phyloP scores from a whole-genome alignment of 2,888 invertebrate genomes.

The Temnothorax ravouxi region DNA sequence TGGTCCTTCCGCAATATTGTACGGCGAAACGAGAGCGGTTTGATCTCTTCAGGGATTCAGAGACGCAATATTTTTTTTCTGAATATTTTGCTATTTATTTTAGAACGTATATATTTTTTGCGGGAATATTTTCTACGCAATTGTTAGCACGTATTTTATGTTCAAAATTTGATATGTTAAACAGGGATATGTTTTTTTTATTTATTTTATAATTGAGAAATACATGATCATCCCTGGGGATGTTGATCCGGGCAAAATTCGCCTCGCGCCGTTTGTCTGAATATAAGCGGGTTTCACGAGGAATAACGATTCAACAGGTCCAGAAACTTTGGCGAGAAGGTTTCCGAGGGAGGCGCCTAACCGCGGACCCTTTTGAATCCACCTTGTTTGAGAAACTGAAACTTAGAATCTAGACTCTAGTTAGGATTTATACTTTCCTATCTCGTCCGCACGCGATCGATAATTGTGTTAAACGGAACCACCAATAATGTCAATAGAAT shows the following conservation, averaged over 20 bases:
- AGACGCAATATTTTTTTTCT: not conserved
- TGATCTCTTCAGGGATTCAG: conserved; percentile 1
- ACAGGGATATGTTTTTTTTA: not conserved
- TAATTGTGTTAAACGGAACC: not conserved
- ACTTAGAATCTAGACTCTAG: conserved; percentile 33
- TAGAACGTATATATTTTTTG: not conserved
- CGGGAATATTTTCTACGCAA: not conserved
- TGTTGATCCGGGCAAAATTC: conserved; percentile 17
- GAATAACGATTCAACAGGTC: conserved; percentile 55
- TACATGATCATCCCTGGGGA: conserved; percentile 16
- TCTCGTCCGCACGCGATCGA: conserved; percentile 1
- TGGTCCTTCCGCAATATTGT: not conserved
- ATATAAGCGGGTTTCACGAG: conserved; percentile 36
- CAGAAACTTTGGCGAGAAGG: conserved; percentile 32
- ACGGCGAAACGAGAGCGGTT: conserved; percentile 5
- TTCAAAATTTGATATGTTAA: not conserved
- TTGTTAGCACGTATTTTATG: not conserved
- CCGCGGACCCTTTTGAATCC: conserved; percentile 33
- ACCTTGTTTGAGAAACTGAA: conserved; percentile 28
- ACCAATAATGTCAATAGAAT: conserved; percentile 1
- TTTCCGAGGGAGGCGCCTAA: conserved; percentile 38
- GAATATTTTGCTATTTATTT: not conserved
- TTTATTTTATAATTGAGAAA: conserved; percentile 4
- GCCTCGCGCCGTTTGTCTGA: conserved; percentile 14
- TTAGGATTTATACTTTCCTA: conserved; percentile 14